Conservation (phyloP, 2,113 vertebrate genomes). For the Hyla sarda region DNA sequence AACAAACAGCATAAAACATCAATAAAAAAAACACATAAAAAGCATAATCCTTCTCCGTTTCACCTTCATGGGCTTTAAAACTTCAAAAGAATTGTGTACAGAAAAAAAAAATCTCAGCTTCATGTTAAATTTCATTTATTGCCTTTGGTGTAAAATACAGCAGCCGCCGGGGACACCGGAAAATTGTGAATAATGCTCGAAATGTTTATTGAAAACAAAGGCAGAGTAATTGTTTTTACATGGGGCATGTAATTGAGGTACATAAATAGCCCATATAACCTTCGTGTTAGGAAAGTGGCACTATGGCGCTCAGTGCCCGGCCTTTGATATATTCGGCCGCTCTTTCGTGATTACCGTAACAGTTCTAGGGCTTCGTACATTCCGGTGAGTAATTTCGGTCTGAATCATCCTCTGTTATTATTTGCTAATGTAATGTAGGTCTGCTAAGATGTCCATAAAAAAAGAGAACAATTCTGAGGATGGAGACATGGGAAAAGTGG, state of each 20-base stretch:
- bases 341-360: background rate
- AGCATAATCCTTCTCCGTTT: background rate
- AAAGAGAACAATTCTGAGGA: too few relatives aligned
- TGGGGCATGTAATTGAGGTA: conserved; percentile 64
- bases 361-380: background rate
- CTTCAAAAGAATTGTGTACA: background rate
- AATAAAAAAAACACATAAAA: conserved; percentile 11
- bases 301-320: background rate
- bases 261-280: conserved; percentile 61
- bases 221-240: conserved; percentile 67
- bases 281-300: background rate
- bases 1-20: conserved; percentile 25
- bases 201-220: conserved; percentile 55
- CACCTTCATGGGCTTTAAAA: background rate
- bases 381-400: background rate
- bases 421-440: background rate
- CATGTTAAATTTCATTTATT: conserved; percentile 26
- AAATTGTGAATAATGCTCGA: conserved; percentile 9
- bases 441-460: background rate
- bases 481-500: too few relatives aligned
- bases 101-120: conserved; percentile 14
- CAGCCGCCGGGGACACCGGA: background rate
- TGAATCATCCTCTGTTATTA: background rate
- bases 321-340: background rate
- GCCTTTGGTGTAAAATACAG: background rate